phyloP scores from a whole-genome alignment of 2,113 vertebrate species.

The Pollimyrus isidori region DNA sequence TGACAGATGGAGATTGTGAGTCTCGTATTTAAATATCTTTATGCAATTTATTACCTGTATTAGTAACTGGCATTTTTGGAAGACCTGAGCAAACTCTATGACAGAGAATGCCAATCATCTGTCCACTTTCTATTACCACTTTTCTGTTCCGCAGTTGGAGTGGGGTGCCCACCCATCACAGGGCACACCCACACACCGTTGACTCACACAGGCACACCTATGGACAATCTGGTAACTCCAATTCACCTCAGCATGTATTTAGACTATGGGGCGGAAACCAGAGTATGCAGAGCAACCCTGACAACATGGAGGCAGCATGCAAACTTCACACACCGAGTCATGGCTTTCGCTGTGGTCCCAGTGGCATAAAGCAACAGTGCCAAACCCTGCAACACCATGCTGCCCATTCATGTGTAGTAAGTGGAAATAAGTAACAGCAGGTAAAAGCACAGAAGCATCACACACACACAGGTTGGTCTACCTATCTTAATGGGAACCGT shows the following conservation, averaged over 20 bases:
- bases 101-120: not conserved
- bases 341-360: not conserved
- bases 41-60: not conserved
- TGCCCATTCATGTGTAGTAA: not conserved
- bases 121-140: not conserved
- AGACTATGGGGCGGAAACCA: not conserved
- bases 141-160: not conserved
- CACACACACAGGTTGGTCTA: too few species aligned
- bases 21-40: not conserved
- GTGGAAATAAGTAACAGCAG: not conserved
- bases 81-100: not conserved
- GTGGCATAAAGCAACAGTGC: not conserved
- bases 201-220: not conserved
- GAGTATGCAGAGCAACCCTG: not conserved
- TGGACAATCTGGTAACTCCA: not conserved
- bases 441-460: too few species aligned
- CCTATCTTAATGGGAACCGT: too few species aligned
- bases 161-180: too few species aligned
- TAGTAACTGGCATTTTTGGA: not conserved
- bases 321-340: not conserved
- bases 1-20: not conserved
- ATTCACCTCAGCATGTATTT: not conserved
- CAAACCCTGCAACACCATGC: too few species aligned
- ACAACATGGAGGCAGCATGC: not conserved
- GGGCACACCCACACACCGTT: not conserved